These are phyloP conservation scores for Clarias pachynema DNA, from an alignment of 2,797 vertebrate genomes.

Conservation along the genomic window DNA sequence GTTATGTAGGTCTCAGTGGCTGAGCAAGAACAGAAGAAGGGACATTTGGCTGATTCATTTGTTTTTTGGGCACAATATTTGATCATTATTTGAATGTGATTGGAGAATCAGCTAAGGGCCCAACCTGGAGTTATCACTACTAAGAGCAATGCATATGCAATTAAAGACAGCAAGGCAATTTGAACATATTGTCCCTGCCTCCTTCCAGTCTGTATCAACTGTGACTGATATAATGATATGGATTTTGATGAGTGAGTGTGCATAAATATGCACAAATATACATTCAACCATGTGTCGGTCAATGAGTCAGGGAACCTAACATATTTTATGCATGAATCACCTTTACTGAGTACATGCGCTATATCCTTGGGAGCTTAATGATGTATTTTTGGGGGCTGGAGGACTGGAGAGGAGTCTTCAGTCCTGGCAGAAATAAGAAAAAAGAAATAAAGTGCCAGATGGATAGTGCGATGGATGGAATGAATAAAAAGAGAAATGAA, in stretches of 20 bases:
- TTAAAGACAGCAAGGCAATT: slow-evolving; percentile 20
- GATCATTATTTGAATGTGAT: slow-evolving; percentile 26
- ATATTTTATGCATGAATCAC: slow-evolving; percentile 57
- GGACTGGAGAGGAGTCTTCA: slow-evolving; percentile 32
- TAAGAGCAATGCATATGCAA: slow-evolving; percentile 19
- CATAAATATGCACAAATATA: neutral
- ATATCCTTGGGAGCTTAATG: slow-evolving; percentile 36
- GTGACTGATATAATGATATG: neutral
- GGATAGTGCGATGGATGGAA: slow-evolving; percentile 33
- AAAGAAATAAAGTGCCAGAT: slow-evolving; percentile 43
- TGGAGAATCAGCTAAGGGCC: slow-evolving; percentile 35
- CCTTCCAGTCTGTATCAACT: neutral
- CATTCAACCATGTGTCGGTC: slow-evolving; percentile 48
- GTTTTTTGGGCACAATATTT: slow-evolving; percentile 28
- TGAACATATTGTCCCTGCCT: slow-evolving; percentile 6
- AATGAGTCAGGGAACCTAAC: slow-evolving; percentile 21
- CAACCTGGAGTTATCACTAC: slow-evolving; percentile 24
- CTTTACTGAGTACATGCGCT: slow-evolving; percentile 31
- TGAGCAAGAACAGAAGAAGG: slow-evolving; percentile 32
- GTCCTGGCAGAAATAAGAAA: slow-evolving; percentile 43
- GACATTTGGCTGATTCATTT: slow-evolving; percentile 49
- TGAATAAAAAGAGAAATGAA: slow-evolving; percentile 16
- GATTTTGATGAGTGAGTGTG: neutral
- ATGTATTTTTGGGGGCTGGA: slow-evolving; percentile 29
- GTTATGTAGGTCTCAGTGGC: slow-evolving; percentile 54